Evolutionary conservation across 1,140 invertebrate genomes (phyloP), one percentile per base, ranked within the genome.

Genomic region (Acromyrmex heyeri): DNA sequence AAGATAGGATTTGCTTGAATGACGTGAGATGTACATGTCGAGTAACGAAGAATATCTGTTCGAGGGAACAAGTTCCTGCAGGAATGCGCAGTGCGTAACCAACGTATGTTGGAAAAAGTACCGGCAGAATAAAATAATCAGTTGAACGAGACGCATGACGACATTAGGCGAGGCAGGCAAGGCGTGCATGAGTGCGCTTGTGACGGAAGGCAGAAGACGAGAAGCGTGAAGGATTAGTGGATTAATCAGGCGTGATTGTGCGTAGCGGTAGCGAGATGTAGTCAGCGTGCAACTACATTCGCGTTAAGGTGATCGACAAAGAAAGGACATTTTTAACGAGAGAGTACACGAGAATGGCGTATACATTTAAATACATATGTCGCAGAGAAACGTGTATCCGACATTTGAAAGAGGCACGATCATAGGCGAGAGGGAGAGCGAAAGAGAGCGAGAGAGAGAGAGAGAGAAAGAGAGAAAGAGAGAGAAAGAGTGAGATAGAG

Each of bases 141-240:
- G 30, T 30, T 34, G 61, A 53, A 77, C 38, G 65, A 70, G 75
- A 79, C 57, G 24, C 75, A 48, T 73, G 73, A 88, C 55, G 79
- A 83, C 27, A 18, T 83, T 83, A 83, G 81, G 62, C 53, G 27
- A 78, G 57, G 50, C 55, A 77, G 10, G 18, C 10, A 59, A 72
- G 55, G 55, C 78, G 72, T 70, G 69, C 88, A 57, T 53, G 48
- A 75, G 5, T 70, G 62, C 24, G 53, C 8, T 81, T 34, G 76
- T 90, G 86, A 90, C 76, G 77, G 76, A 81, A 87, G 75, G 86
- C 73, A 87, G 67, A 87, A 78, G 88, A 78, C 21, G 38, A 83
- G 69, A 89, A 48, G 85, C 44, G 55, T 65, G 55, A 87, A 85
- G 91, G 87, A 92, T 93, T 90, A 93, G 87, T 92, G 79, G 87